Evolutionary conservation across 2,797 vertebrate species (phyloP).

Genomic region (Spinibarbus caldwelli): DNA sequence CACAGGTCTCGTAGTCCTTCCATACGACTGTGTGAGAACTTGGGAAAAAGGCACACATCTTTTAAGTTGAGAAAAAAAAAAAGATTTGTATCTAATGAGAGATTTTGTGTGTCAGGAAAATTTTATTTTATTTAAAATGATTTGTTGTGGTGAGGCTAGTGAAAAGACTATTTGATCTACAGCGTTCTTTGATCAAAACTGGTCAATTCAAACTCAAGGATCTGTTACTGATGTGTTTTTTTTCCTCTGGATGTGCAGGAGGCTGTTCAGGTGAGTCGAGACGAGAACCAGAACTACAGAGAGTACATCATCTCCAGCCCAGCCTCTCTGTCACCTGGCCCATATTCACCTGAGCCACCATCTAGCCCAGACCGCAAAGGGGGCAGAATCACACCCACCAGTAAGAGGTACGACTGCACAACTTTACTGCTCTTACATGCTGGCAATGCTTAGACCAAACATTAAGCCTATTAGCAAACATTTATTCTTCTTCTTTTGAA

Average conservation of each 20-base stretch:
- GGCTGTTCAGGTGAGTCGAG: constrained; percentile 73
- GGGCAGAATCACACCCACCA: constrained; percentile 68
- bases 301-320: constrained; percentile 80
- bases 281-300: constrained; percentile 80
- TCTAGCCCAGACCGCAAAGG: constrained; percentile 73
- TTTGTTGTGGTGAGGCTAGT: not conserved
- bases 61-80: not conserved
- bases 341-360: constrained; percentile 76
- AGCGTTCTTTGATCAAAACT: not conserved
- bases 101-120: no score
- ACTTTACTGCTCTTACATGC: not conserved
- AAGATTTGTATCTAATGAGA: not conserved
- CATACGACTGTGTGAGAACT: not conserved
- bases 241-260: constrained; percentile 72
- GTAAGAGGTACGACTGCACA: constrained; percentile 69
- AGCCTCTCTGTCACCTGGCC: constrained; percentile 74
- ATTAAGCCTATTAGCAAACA: not conserved
- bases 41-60: not conserved
- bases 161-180: not conserved
- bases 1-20: constrained; percentile 4
- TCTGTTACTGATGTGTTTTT: not conserved
- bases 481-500: not conserved
- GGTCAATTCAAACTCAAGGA: not conserved
- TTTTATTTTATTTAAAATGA: no score
- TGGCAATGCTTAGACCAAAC: not conserved